Conservation (phyloP, 2,797 vertebrate species). For the Spinus pinus region DNA sequence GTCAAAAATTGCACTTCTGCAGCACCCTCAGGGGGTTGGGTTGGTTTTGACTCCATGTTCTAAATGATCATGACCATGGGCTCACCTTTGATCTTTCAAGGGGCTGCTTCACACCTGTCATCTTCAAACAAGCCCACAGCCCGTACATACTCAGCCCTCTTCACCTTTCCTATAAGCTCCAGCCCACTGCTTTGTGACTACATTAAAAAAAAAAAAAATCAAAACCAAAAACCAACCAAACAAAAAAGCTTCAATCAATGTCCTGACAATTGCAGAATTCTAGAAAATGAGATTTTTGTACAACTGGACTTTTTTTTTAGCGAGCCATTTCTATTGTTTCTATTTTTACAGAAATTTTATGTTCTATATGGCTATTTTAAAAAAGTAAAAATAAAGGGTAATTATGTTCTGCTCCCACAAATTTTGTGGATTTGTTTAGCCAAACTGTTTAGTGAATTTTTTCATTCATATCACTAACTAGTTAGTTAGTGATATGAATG, state of each 20-base stretch:
- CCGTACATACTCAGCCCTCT: rapidly evolving
- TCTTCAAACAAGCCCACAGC: not conserved
- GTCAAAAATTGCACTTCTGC: not conserved
- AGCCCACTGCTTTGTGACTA: not conserved
- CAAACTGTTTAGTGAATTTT: not conserved
- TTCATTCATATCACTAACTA: no score
- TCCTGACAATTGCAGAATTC: rapidly evolving
- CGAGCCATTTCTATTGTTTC: not conserved
- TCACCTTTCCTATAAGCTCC: not conserved
- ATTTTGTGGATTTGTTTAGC: not conserved
- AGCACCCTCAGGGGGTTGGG: rapidly evolving
- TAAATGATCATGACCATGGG: not conserved
- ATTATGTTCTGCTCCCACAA: not conserved
- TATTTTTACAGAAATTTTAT: not conserved
- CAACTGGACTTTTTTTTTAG: not conserved
- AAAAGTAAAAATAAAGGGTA: not conserved
- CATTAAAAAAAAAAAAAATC: not conserved
- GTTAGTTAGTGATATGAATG: not conserved
- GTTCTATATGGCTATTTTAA: not conserved
- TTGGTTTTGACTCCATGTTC: not conserved
- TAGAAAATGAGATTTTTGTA: not conserved
- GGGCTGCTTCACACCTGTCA: not conserved
- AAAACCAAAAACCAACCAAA: no score
- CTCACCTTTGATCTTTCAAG: not conserved
- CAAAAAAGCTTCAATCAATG: rapidly evolving